Conservation (phyloP, 2,888 invertebrate species). For the Cantharis rustica region DNA sequence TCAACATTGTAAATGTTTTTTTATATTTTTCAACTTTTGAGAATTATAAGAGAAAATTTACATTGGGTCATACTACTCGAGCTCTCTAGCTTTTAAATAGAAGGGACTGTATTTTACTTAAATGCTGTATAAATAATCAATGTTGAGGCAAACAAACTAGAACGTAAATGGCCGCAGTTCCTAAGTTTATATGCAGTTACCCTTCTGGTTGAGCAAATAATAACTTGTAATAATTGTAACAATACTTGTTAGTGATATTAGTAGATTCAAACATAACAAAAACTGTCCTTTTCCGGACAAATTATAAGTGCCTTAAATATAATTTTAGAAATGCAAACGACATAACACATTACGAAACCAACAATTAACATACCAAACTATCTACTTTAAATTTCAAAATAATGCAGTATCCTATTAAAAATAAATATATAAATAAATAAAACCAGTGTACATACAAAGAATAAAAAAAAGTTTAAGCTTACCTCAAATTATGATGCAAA, state of each 20-base stretch:
- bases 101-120: no score
- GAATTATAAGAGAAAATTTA: no score
- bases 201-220: not conserved
- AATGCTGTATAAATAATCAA: no score
- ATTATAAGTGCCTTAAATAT: not conserved
- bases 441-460: slow-evolving; percentile 51
- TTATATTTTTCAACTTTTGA: no score
- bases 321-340: not conserved
- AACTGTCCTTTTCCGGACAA: not conserved
- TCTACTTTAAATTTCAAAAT: slow-evolving; percentile 44
- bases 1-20: no score
- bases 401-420: slow-evolving; percentile 46
- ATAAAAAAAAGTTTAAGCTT: slow-evolving; percentile 43
- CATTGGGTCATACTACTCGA: no score
- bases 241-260: not conserved
- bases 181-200: no score
- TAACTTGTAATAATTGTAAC: not conserved
- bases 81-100: no score
- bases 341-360: not conserved
- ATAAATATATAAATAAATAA: slow-evolving; percentile 32
- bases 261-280: not conserved
- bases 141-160: no score
- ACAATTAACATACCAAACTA: slow-evolving; percentile 20
- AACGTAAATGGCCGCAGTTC: no score
- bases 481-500: slow-evolving; percentile 83